Base-by-base conservation (phyloP, 2,888 invertebrate species). In the Beris morrisii region DNA sequence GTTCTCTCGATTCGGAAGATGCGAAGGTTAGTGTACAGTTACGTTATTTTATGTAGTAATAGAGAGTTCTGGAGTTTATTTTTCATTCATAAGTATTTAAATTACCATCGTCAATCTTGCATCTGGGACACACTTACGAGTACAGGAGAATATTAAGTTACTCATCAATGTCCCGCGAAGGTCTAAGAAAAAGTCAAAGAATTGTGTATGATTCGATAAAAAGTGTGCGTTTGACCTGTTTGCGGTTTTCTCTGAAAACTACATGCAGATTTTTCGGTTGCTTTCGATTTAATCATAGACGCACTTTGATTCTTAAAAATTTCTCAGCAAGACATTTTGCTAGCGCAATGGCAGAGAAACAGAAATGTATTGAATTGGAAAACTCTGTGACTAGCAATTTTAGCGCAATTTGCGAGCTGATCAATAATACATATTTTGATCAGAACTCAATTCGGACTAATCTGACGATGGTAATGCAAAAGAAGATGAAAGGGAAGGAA, bases 1-100 rank as follows among this genome's bases (percentile, higher is more conserved):
- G 85, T 73, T 86, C 85, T 72, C 76, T 85, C 73, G 83, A 82
- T 71, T 83, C 84, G 22, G 73, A 73, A 46, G 73, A 73, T 61
- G 68, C 68, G 30, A 73, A 72, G 72, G 73, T 73, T 64, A 66
- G 68, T 69, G 38, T 38, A 38, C 38, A 54, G 1, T 38, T 38
- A 7, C 15, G 3, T 22, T 52, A 38, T 38, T 38, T 38, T 7
- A 3, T 38, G 5, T 38, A 38, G 9, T 9, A n/a, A n/a, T n/a
- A 9, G 38, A 38, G 9, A 38, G 5, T 38, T 38, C 1, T 9
- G 38, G 22, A 22, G 38, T 38, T n/a, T 28, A n/a, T 13, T 45
- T 55, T 55, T 44, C n/a, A 4, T 50, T 48, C 32, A 45, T 1
- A 58, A 28, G 6, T 22, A 22, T 22, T 22, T 22, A 22, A 22